These are phyloP conservation scores for Rhamnusium bicolor DNA, from an alignment of 2,888 invertebrate species.

Conservation along the genomic window DNA sequence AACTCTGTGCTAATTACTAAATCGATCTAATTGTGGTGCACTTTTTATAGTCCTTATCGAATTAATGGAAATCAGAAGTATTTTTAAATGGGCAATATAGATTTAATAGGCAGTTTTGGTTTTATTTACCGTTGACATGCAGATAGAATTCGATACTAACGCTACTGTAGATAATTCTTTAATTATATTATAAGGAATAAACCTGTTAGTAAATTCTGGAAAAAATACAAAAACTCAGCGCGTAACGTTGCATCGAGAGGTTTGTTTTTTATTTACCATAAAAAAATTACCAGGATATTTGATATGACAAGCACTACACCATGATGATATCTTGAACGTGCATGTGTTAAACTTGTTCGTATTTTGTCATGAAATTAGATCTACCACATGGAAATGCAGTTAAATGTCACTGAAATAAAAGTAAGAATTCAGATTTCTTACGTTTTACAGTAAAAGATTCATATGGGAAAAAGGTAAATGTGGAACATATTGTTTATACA, in stretches of 20 bases:
- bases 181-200: neutral
- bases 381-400: neutral
- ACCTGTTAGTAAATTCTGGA: neutral
- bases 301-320: neutral
- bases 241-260: neutral
- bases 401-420: neutral
- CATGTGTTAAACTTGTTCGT: neutral
- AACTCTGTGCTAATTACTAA: conserved; percentile 16
- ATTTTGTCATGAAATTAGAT: neutral
- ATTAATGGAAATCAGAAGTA: conserved; percentile 1
- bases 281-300: neutral
- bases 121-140: neutral
- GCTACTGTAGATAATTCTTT: neutral
- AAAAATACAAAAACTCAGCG: neutral
- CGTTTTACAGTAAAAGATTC: too few relatives aligned
- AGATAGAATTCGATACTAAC: neutral
- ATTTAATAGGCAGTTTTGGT: neutral
- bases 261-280: neutral
- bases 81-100: neutral
- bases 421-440: too few relatives aligned
- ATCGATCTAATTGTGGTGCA: neutral
- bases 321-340: neutral
- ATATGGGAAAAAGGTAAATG: too few relatives aligned
- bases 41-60: neutral
- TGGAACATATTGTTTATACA: too few relatives aligned